A percentile compares a stretch with the other conserved stretches of the same genome.
Conservation (phyloP, 2,797 vertebrate genomes). For the Cephalopachus bancanus region DNA sequence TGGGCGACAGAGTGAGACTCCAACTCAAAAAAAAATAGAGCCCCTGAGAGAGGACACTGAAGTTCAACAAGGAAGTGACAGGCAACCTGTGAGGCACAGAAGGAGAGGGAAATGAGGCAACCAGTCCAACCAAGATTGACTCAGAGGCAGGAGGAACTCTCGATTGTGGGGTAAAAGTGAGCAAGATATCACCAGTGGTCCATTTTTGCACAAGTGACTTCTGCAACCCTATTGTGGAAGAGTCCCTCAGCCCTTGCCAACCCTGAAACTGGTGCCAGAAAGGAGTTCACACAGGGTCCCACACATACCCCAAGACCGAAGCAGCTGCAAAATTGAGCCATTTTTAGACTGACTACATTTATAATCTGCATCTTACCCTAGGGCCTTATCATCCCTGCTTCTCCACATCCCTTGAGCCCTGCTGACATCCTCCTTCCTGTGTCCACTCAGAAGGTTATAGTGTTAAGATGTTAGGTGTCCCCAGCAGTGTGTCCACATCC, state of each 20-base stretch:
- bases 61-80: background rate
- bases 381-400: background rate
- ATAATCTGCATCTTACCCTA: background rate
- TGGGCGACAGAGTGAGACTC: too few relatives aligned
- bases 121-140: background rate
- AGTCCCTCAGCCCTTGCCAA: background rate
- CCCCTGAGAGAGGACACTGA: background rate
- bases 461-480: background rate
- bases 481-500: background rate
- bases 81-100: background rate
- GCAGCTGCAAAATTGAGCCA: background rate
- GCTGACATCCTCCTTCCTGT: background rate
- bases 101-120: background rate
- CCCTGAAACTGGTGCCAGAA: background rate
- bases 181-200: background rate
- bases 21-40: background rate
- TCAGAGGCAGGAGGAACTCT: background rate
- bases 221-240: background rate
- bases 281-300: background rate
- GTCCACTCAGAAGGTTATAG: background rate
- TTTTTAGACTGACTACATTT: background rate
- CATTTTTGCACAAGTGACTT: background rate
- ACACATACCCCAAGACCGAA: background rate
- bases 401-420: background rate
- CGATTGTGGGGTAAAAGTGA: background rate